These are phyloP conservation scores for Columbina picui DNA, from an alignment of 2,113 vertebrate species.

Conservation along the genomic window DNA sequence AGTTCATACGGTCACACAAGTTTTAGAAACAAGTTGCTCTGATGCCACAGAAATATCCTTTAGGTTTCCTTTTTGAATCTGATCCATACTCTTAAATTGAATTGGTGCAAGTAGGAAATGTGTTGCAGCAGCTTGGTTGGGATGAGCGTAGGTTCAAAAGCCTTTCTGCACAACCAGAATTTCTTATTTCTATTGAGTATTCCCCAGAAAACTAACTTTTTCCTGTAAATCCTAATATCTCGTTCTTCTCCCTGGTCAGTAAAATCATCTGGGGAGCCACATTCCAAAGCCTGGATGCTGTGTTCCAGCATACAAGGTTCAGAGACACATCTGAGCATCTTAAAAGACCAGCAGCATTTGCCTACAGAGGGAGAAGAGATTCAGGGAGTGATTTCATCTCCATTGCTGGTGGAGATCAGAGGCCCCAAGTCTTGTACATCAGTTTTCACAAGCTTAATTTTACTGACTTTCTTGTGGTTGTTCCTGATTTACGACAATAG, in stretches of 20 bases:
- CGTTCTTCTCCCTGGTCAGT: background rate
- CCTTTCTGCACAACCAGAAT: background rate
- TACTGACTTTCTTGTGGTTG: conserved; percentile 29
- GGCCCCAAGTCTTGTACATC: background rate
- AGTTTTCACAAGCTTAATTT: conserved; percentile 33
- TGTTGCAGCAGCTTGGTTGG: background rate
- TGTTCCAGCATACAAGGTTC: background rate
- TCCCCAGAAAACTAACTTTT: background rate
- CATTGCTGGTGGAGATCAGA: conserved; percentile 5
- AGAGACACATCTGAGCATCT: background rate
- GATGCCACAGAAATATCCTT: background rate
- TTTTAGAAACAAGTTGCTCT: background rate
- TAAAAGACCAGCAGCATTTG: background rate
- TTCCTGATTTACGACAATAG: conserved; percentile 42
- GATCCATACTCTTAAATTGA: background rate
- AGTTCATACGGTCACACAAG: background rate
- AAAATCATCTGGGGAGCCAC: background rate
- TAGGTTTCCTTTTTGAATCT: background rate
- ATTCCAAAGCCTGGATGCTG: background rate
- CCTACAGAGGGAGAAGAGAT: background rate
- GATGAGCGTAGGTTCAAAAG: background rate
- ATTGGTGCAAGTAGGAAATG: background rate
- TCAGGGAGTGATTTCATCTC: background rate
- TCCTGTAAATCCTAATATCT: background rate
- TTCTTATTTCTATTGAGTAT: background rate